Conservation (phyloP, 2,797 vertebrate species). For the Lophius americanus region DNA sequence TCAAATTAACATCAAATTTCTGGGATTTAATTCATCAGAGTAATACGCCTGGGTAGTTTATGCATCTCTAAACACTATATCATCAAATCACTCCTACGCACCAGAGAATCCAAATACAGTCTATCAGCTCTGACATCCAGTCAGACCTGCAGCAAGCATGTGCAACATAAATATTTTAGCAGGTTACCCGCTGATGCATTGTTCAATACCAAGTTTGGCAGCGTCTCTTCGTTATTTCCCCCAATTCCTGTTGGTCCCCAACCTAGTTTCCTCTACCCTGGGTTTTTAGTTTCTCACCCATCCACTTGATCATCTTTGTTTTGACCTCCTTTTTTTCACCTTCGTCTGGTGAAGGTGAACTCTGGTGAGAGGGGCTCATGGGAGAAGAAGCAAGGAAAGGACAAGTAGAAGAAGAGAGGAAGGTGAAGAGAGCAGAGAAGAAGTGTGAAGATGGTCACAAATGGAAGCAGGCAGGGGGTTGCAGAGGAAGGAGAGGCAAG, state of each 20-base stretch:
- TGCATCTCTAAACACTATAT: constrained; percentile 26
- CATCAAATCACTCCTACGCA: constrained; percentile 32
- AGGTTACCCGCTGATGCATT: constrained; percentile 27
- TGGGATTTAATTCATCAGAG: constrained; percentile 32
- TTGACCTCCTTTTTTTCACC: not conserved
- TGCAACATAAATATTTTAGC: constrained; percentile 60
- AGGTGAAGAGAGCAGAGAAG: not conserved
- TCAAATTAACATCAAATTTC: not conserved
- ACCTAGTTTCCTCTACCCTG: constrained; percentile 1
- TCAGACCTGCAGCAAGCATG: constrained; percentile 35
- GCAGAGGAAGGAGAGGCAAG: not conserved
- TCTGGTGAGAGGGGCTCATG: not conserved
- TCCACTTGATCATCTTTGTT: not conserved
- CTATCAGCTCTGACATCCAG: constrained; percentile 16
- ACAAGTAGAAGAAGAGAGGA: not conserved
- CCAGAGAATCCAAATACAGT: not conserved
- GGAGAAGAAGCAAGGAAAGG: not conserved
- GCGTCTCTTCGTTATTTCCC: constrained; percentile 2
- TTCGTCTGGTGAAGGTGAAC: not conserved
- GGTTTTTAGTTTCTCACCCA: not conserved
- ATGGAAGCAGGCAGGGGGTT: constrained; percentile 1
- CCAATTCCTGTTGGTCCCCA: constrained; percentile 4
- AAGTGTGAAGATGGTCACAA: not conserved
- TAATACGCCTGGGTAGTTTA: no score
- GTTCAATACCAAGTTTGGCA: constrained; percentile 35